A percentile compares a stretch with the other conserved stretches of the same genome.
Conservation (phyloP, 2,113 vertebrate species). For the Meriones unguiculatus region DNA sequence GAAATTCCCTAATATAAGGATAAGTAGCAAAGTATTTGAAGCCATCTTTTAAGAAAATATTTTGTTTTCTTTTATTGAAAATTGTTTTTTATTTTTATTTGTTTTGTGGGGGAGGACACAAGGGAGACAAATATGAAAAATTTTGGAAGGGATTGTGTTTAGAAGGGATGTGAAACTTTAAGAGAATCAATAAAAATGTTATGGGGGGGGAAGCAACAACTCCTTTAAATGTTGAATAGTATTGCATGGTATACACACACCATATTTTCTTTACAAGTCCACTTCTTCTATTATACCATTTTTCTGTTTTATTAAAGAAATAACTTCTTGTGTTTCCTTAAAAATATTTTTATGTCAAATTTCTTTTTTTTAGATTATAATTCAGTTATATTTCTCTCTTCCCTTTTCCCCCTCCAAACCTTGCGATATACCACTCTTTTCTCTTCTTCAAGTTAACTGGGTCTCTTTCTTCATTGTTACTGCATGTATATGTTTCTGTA, state of each 20-base stretch:
- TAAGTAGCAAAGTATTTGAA: slow-evolving; percentile 24
- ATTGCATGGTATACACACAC: background rate
- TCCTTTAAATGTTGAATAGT: background rate
- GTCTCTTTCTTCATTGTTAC: background rate
- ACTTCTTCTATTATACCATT: background rate
- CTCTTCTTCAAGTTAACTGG: background rate
- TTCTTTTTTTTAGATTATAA: background rate
- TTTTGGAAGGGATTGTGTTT: background rate
- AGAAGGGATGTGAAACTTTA: background rate
- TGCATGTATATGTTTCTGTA: background rate
- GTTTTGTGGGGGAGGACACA: background rate
- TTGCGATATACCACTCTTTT: background rate
- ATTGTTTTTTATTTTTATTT: background rate
- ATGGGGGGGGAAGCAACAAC: background rate
- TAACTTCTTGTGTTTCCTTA: background rate
- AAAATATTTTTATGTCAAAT: background rate
- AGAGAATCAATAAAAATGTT: background rate
- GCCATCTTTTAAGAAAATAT: background rate
- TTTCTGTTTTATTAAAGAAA: too few species aligned
- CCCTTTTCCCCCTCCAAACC: background rate
- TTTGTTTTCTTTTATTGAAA: background rate
- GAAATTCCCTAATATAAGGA: background rate
- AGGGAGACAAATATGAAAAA: background rate
- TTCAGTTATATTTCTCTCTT: too few species aligned
- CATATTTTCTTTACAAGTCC: background rate